Base-by-base conservation (phyloP, 2,888 invertebrate genomes). In the Leptinotarsa tumamoca region DNA sequence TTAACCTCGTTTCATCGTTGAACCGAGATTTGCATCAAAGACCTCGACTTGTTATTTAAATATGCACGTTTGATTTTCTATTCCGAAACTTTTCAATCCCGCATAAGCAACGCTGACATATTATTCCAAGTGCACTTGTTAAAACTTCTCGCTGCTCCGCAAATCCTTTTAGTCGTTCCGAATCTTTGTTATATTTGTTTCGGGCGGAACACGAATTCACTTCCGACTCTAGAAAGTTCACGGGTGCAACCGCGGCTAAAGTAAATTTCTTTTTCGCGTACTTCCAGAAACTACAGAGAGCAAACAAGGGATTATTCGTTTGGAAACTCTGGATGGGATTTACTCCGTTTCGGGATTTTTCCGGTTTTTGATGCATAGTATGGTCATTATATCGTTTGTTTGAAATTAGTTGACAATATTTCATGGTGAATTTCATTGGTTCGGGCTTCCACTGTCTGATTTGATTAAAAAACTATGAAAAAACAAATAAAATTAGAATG, bases 121-220 rank as follows among this genome's bases (percentile, higher is more conserved):
- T 74, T 74, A 74, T 70, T 68, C 68, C 68, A 52, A 78, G 74
- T 74, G 73, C 72, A 76, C 79, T 79, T 73, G 77, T 77, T 74
- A 74, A 76, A 79, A 79, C 77, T 79, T 79, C 77, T 72, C 75
- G n/a, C 72, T 77, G 51, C 68, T 71, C 69, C 54, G 70, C 73
- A 69, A 73, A 77, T 77, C 75, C 79, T 79, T 77, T 77, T 75
- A 74, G 75, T 72, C 73, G 51, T 71, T 73, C 67, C 69, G 63
- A 75, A 74, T 79, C 77, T 77, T 77, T 73, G 77, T 77, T 77
- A 63, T 27, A 63, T 63, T 63, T 63, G 63, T 63, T 63, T 63
- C 63, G n/a, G 43, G 43, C 63, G 43, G 58, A 58, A 58, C 58
- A 58, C 58, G 58, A 58, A 63, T 63, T 63, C 63, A 63, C 63